phyloP scores from a whole-genome alignment of 2,888 invertebrate species.

The Biston betularia region DNA sequence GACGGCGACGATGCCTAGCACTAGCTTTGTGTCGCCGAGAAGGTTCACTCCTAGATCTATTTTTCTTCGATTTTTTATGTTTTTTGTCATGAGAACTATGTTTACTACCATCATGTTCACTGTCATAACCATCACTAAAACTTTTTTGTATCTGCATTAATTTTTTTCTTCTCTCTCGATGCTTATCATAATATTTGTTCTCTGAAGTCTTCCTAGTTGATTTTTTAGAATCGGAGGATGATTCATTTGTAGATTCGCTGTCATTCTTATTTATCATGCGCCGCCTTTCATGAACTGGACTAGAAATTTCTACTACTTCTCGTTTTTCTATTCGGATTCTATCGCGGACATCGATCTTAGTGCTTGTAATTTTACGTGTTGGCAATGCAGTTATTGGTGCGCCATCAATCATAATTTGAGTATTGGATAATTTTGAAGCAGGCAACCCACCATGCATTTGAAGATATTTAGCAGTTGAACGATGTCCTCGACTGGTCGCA shows the following conservation, averaged over 20 bases:
- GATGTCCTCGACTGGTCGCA: constrained; percentile 93
- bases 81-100: constrained; percentile 59
- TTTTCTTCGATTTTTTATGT: constrained; percentile 67
- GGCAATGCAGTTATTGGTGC: constrained; percentile 77
- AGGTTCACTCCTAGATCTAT: constrained; percentile 81
- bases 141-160: constrained; percentile 73
- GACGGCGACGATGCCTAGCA: constrained; percentile 62
- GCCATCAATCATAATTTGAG: constrained; percentile 77
- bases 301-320: constrained; percentile 80
- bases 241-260: constrained; percentile 73
- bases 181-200: constrained; percentile 63
- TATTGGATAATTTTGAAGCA: constrained; percentile 88
- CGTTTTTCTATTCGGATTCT: constrained; percentile 82
- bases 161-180: constrained; percentile 70
- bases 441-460: constrained; percentile 96
- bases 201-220: constrained; percentile 58
- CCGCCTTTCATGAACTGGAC: constrained; percentile 69
- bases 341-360: constrained; percentile 82
- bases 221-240: constrained; percentile 78
- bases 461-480: constrained; percentile 96
- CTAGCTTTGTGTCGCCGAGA: constrained; percentile 68
- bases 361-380: constrained; percentile 80
- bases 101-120: constrained; percentile 68
- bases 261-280: constrained; percentile 59
- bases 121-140: constrained; percentile 83